Percentiles rank a stretch among this genome's conserved stretches.
phyloP scores from a whole-genome alignment of 2,888 invertebrate genomes.

The Acleris emargana region DNA sequence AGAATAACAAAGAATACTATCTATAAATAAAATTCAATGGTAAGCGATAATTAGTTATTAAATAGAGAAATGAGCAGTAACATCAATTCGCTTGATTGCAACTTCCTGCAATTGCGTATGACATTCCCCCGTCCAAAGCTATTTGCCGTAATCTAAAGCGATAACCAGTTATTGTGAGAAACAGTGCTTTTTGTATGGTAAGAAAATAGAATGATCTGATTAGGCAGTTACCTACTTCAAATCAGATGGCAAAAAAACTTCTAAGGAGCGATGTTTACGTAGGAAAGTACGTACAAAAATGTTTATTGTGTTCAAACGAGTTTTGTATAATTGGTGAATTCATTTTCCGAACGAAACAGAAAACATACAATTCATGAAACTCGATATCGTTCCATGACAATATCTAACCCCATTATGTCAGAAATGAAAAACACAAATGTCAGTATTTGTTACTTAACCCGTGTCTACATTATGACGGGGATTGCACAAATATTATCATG shows the following conservation, averaged over 20 bases:
- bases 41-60: neutral
- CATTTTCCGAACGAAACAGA: neutral
- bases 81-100: constrained; percentile 2
- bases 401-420: constrained; percentile 6
- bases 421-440: constrained; percentile 8
- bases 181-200: neutral
- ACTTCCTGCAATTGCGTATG: constrained; percentile 3
- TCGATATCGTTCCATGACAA: constrained; percentile 14
- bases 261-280: too few species aligned
- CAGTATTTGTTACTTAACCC: constrained; percentile 11
- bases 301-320: too few species aligned
- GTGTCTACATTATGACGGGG: constrained; percentile 6
- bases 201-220: neutral
- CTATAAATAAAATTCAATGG: too few species aligned
- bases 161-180: constrained; percentile 9
- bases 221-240: too few species aligned
- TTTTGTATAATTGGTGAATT: constrained; percentile 4
- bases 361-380: constrained; percentile 3
- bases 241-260: too few species aligned
- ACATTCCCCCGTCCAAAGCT: constrained; percentile 3
- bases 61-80: neutral
- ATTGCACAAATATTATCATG: constrained; percentile 28
- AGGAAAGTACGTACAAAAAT: too few species aligned
- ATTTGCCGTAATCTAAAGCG: neutral
- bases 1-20: too few species aligned